A percentile compares a stretch with the other conserved stretches of the same genome.
These are phyloP conservation scores for Lepidonotus clava DNA, from an alignment of 2,888 invertebrate genomes.

Conservation along the genomic window DNA sequence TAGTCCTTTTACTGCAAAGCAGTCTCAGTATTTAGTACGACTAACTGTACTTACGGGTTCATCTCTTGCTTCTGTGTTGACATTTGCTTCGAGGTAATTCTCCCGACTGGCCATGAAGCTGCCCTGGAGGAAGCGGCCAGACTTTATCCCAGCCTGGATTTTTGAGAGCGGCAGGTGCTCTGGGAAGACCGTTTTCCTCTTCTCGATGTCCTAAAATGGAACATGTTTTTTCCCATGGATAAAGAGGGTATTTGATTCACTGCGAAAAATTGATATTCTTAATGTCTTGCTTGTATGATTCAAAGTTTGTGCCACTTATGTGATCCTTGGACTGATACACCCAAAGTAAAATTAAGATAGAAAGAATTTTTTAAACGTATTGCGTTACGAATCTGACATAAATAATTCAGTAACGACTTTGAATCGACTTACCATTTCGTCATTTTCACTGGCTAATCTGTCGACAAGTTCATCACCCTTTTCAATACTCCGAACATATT, in stretches of 20 bases:
- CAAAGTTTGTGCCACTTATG: not conserved
- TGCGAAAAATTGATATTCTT: not conserved
- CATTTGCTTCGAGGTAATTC: conserved; percentile 95
- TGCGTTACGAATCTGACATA: not conserved
- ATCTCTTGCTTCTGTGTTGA: conserved; percentile 86
- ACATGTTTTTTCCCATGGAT: too few relatives aligned
- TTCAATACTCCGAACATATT: conserved; percentile 89
- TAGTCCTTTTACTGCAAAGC: too few relatives aligned
- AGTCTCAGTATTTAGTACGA: too few relatives aligned
- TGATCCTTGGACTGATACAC: not conserved
- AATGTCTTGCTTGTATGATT: not conserved
- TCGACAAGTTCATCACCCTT: conserved; percentile 88
- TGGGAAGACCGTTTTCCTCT: conserved; percentile 81
- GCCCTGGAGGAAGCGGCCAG: conserved; percentile 88
- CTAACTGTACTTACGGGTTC: conserved; percentile 62
- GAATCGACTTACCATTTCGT: not conserved
- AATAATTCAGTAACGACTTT: not conserved
- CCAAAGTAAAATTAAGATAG: too few relatives aligned
- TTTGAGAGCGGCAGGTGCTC: conserved; percentile 90
- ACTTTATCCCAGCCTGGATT: conserved; percentile 90
- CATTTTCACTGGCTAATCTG: conserved; percentile 83
- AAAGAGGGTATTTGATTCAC: too few relatives aligned
- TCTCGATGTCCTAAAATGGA: conserved; percentile 8
- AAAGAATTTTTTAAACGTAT: too few relatives aligned
- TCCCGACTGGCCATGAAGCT: conserved; percentile 89